These are phyloP conservation scores for Cladopsammia gracilis DNA, from an alignment of 64 coral and sea anemone species.

Conservation along the genomic window DNA sequence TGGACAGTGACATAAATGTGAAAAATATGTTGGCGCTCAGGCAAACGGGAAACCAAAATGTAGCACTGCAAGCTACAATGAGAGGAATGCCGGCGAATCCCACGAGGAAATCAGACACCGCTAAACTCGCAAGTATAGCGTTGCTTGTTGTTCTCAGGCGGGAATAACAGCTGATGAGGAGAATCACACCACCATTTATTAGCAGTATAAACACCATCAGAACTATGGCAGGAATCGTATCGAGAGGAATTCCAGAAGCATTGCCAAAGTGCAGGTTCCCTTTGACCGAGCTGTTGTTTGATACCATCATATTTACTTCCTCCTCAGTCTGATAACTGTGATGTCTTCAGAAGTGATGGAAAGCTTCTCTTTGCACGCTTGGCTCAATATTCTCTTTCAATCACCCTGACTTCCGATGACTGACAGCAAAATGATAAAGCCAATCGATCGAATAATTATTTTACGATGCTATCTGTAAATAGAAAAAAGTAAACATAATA, in stretches of 20 bases:
- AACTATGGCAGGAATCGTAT: neutral
- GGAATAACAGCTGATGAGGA: slow-evolving; percentile 17
- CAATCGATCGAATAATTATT: too few species aligned
- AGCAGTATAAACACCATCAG: slow-evolving; percentile 33
- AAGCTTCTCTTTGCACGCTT: too few species aligned
- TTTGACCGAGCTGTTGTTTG: neutral
- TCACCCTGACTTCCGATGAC: too few species aligned
- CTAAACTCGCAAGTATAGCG: slow-evolving; percentile 48
- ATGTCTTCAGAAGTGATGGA: too few species aligned
- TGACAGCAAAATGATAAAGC: too few species aligned
- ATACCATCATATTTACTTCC: neutral
- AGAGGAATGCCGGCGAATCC: slow-evolving; percentile 42
- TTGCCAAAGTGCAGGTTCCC: neutral
- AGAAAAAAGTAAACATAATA: too few species aligned
- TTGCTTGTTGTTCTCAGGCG: slow-evolving; percentile 48
- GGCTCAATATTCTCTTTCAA: too few species aligned
- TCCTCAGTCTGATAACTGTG: neutral
- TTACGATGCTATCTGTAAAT: too few species aligned
- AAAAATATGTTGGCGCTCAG: slow-evolving; percentile 26
- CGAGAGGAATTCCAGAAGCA: neutral
- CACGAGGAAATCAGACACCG: slow-evolving; percentile 40
- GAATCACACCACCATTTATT: slow-evolving; percentile 32
- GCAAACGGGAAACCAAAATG: slow-evolving; percentile 1
- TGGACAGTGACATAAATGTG: slow-evolving; percentile 59
- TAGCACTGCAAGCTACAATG: slow-evolving; percentile 8